A percentile compares a stretch with the other conserved stretches of the same genome.
phyloP scores from a whole-genome alignment of 37 sponge, comb jelly and placozoan genomes.

The Theonella swinhoei region DNA sequence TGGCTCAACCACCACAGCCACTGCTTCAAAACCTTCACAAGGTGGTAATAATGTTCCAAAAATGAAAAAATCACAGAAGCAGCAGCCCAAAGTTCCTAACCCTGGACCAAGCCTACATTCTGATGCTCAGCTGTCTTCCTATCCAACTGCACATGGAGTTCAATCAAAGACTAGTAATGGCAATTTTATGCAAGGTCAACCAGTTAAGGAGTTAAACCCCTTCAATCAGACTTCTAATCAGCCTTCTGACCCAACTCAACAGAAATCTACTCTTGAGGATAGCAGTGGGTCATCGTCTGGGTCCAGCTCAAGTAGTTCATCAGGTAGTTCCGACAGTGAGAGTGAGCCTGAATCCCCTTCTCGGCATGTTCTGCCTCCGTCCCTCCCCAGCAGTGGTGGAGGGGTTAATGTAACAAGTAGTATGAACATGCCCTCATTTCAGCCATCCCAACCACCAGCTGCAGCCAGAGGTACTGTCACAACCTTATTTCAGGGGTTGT shows the following conservation, averaged over 20 bases:
- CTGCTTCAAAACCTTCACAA: too few relatives aligned
- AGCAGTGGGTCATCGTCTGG: neutral
- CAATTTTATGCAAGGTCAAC: neutral
- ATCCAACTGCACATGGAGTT: neutral
- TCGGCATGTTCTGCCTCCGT: too few relatives aligned
- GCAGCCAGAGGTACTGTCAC: neutral
- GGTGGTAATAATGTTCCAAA: too few relatives aligned
- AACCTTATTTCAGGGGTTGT: too few relatives aligned
- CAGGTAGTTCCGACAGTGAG: constrained; percentile 44
- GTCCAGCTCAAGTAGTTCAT: constrained; percentile 19
- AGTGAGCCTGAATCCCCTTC: constrained; percentile 8
- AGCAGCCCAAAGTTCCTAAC: neutral
- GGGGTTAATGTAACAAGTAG: neutral
- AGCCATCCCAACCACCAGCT: neutral
- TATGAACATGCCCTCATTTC: neutral
- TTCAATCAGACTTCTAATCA: neutral
- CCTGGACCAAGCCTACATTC: neutral
- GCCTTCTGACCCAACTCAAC: neutral
- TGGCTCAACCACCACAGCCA: too few relatives aligned
- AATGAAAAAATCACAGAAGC: neutral
- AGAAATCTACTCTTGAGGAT: constrained; percentile 4
- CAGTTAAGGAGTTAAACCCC: neutral
- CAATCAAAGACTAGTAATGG: neutral
- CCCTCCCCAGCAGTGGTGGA: neutral
- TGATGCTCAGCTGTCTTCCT: neutral